Evolutionary conservation across 2,888 invertebrate species (phyloP).

Genomic region (Athetis lepigone): DNA sequence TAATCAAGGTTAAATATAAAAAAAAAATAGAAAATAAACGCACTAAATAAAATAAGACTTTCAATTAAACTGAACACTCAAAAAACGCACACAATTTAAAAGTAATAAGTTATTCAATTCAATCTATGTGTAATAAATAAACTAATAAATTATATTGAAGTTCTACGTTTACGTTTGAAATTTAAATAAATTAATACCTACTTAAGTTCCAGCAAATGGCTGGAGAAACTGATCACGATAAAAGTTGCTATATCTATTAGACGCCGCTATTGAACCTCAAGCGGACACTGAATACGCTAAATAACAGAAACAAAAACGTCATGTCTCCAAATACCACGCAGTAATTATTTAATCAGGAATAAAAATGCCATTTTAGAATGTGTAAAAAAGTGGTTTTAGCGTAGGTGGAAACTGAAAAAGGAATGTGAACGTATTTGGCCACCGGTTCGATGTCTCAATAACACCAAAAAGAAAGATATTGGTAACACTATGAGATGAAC

Average conservation of each 20-base stretch:
- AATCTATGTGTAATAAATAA: too few species aligned
- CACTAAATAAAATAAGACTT: too few species aligned
- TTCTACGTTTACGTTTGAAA: too few species aligned
- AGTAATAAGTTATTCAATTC: too few species aligned
- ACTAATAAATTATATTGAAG: too few species aligned
- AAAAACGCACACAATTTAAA: too few species aligned
- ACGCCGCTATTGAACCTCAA: slow-evolving; percentile 28
- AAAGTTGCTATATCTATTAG: slow-evolving; percentile 13
- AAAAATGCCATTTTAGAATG: slow-evolving; percentile 32
- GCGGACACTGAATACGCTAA: slow-evolving; percentile 20
- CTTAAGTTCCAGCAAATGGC: slow-evolving; percentile 46
- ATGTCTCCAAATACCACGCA: slow-evolving; percentile 33
- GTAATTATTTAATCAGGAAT: slow-evolving; percentile 38
- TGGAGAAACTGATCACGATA: slow-evolving; percentile 36
- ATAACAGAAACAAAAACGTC: slow-evolving; percentile 20
- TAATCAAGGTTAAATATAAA: too few species aligned
- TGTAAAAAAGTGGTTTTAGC: slow-evolving; percentile 70
- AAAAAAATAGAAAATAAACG: too few species aligned
- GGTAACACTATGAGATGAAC: slow-evolving; percentile 36
- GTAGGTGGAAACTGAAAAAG: slow-evolving; percentile 78
- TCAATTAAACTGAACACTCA: too few species aligned
- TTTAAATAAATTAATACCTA: slow-evolving; percentile 10
- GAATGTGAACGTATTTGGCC: slow-evolving; percentile 73
- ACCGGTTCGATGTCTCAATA: slow-evolving; percentile 61
- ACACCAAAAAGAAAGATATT: slow-evolving; percentile 41